Evolutionary conservation across 2,113 vertebrate genomes (phyloP).

Genomic region (Thalassoma bifasciatum): DNA sequence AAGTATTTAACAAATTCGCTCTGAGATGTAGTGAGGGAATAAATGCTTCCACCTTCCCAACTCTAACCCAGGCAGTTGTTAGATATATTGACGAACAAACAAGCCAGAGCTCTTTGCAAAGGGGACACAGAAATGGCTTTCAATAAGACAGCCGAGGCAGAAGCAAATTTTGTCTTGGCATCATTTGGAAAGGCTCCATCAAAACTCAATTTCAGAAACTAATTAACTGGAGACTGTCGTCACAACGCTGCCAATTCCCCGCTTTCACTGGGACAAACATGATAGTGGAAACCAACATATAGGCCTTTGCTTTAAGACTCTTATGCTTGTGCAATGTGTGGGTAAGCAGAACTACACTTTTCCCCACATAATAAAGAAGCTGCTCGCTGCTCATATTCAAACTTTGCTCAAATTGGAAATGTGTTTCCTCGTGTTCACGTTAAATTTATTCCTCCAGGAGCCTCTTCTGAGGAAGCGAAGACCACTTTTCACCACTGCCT

Average conservation of each 20-base stretch:
- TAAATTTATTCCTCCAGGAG: constrained; percentile 33
- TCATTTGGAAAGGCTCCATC: constrained; percentile 99
- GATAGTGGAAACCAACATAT: constrained; percentile 55
- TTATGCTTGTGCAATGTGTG: constrained; percentile 24
- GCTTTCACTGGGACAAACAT: constrained; percentile 74
- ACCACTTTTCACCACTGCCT: constrained; percentile 39
- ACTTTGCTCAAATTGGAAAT: constrained; percentile 39
- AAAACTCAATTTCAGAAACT: constrained; percentile 99
- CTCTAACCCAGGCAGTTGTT: constrained; percentile 88
- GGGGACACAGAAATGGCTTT: constrained; percentile 92
- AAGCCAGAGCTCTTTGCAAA: constrained; percentile 89
- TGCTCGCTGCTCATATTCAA: constrained; percentile 4
- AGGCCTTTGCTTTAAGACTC: constrained; percentile 62
- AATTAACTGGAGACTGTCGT: constrained; percentile 98
- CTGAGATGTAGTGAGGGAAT: constrained; percentile 17
- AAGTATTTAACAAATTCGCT: constrained; percentile 53
- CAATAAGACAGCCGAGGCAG: constrained; percentile 90
- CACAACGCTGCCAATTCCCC: constrained; percentile 85
- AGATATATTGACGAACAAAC: constrained; percentile 91
- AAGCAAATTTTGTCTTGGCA: constrained; percentile 98
- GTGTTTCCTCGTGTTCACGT: constrained; percentile 3
- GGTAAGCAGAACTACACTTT: constrained; percentile 2
- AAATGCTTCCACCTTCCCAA: constrained; percentile 33
- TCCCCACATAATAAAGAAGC: constrained; percentile 33
- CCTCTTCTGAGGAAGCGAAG: constrained; percentile 57